Base-by-base conservation (phyloP, 2,888 invertebrate genomes). In the Tenthredo livida region DNA sequence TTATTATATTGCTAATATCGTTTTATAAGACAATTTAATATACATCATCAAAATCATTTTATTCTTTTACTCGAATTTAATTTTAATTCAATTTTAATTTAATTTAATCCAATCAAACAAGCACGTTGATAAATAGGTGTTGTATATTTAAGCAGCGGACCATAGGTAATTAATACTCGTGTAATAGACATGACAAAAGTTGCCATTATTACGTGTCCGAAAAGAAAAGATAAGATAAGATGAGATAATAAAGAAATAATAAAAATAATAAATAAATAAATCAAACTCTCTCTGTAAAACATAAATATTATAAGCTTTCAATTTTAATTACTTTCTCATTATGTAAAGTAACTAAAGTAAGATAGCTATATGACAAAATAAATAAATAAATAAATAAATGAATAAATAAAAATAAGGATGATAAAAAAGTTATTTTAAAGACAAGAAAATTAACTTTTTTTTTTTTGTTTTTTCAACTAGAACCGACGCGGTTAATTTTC, bases 171-270 rank as follows among this genome's bases (percentile, higher is more conserved):
- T 67, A 67, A 67, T 70, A 54, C 75, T 75, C 50, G 10, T 65
- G 25, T 21, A 65, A 47, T 9, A 84, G 84, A 84, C 84, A 84
- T 84, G 84, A 54, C 84, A 84, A 84, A 84, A 84, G 84, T 75
- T 75, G 58, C 75, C 75, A 61, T 61, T 25, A 17, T 58, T 4
- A 21, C 21, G 54, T 47, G 25, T 7, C 33, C 67, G 17, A 65
- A 82, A 33, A 65, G 1, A 37, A 37, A 43, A 25, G 73, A 33
- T 54, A n/a, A 40, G 1, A n/a, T n/a, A n/a, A n/a, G n/a, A n/a
- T n/a, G n/a, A 29, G 2, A 29, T 29, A 29, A 29, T 29, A 43
- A 61, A 54, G 15, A 43, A 43, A 72, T 72, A 40, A 47, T 12
- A 15, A 47, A 12, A 47, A 47, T 15, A 47, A 47, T 4, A 15